Evolutionary conservation across 2,797 vertebrate genomes (phyloP).

Genomic region (Adrianichthys oophorus): DNA sequence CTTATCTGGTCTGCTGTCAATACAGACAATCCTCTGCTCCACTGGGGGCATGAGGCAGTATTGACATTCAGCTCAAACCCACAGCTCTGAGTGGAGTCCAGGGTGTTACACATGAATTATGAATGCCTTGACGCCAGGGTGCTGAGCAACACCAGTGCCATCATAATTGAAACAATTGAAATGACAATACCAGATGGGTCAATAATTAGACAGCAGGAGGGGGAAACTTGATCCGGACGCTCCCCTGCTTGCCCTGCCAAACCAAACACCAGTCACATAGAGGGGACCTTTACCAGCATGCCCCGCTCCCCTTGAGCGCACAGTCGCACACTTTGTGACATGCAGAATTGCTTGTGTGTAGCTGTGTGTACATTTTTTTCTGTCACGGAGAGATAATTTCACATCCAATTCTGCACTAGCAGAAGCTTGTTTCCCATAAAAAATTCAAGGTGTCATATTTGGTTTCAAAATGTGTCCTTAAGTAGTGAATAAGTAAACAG

Average conservation of each 20-base stretch:
- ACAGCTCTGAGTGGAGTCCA: slow-evolving; percentile 76
- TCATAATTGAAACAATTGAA: slow-evolving; percentile 86
- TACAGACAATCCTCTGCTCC: slow-evolving; percentile 71
- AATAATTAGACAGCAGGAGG: slow-evolving; percentile 81
- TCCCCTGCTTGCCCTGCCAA: slow-evolving; percentile 64
- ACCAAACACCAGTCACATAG: slow-evolving; percentile 40
- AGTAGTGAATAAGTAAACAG: slow-evolving; percentile 31
- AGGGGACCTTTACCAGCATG: slow-evolving; percentile 63
- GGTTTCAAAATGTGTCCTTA: slow-evolving; percentile 13
- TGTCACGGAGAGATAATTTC: slow-evolving; percentile 12
- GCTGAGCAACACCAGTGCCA: slow-evolving; percentile 80
- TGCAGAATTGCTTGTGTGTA: slow-evolving; percentile 16
- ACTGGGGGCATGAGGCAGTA: slow-evolving; percentile 69
- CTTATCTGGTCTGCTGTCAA: slow-evolving; percentile 69
- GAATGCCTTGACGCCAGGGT: slow-evolving; percentile 77
- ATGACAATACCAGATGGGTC: slow-evolving; percentile 84
- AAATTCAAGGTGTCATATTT: slow-evolving; percentile 8
- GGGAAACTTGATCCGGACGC: slow-evolving; percentile 74
- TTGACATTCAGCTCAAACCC: slow-evolving; percentile 83
- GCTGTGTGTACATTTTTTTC: slow-evolving; percentile 10
- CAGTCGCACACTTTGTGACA: slow-evolving; percentile 31
- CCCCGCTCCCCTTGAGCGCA: slow-evolving; percentile 47
- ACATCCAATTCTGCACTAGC: slow-evolving; percentile 2
- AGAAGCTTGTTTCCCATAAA: slow-evolving; percentile 22
- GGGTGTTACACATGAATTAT: slow-evolving; percentile 82